A percentile compares a stretch with the other conserved stretches of the same genome.
These are phyloP conservation scores for Alosa alosa DNA, from an alignment of 2,113 vertebrate genomes.

Conservation along the genomic window DNA sequence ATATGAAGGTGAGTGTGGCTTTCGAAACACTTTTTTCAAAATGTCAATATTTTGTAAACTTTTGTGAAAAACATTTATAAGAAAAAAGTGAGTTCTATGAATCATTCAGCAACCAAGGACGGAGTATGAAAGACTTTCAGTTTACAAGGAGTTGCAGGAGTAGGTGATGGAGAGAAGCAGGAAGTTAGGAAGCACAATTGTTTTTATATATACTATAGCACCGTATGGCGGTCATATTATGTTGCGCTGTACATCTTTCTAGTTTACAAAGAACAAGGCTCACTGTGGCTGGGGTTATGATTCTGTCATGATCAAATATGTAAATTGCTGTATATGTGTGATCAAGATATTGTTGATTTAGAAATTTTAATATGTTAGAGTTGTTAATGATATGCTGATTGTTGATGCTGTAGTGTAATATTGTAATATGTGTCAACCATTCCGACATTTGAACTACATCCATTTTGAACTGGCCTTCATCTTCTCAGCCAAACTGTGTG, in stretches of 20 bases:
- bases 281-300: not conserved
- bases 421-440: not conserved
- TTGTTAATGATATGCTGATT: not conserved
- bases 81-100: too few species aligned
- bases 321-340: not conserved
- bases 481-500: not conserved
- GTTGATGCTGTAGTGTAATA: not conserved
- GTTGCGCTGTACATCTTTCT: too few species aligned
- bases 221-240: too few species aligned
- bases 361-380: not conserved
- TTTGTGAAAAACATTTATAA: not conserved
- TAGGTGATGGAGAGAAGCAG: too few species aligned
- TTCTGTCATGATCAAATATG: not conserved
- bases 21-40: not conserved
- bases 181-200: too few species aligned
- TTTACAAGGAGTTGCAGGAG: too few species aligned
- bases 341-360: not conserved
- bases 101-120: too few species aligned
- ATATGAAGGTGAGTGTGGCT: too few species aligned
- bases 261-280: too few species aligned
- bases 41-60: not conserved
- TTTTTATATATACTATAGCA: too few species aligned
- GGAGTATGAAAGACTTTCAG: too few species aligned
- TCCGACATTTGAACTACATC: not conserved
- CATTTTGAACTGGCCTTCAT: not conserved